phyloP scores from a whole-genome alignment of 2,888 invertebrate genomes.

The Leucoptera coffeella region DNA sequence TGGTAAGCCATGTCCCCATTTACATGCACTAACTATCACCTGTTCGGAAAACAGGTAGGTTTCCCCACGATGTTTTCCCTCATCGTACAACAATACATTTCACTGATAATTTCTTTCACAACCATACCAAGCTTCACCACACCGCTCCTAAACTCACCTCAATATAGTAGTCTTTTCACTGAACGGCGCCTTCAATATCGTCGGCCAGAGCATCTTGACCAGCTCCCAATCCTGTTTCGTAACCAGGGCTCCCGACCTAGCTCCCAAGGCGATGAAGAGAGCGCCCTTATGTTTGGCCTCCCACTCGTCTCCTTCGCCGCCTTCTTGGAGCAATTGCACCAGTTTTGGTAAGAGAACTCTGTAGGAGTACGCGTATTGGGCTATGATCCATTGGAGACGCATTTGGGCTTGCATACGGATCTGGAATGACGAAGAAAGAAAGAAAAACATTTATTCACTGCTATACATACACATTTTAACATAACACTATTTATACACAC shows the following conservation, averaged over 20 bases:
- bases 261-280: constrained; percentile 68
- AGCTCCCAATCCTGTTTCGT: constrained; percentile 73
- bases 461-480: too few relatives aligned
- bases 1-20: too few relatives aligned
- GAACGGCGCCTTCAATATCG: constrained; percentile 67
- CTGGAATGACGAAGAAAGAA: too few relatives aligned
- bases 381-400: constrained; percentile 57
- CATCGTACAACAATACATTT: too few relatives aligned
- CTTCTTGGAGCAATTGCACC: constrained; percentile 48
- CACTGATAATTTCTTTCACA: too few relatives aligned
- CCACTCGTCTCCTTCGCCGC: constrained; percentile 41
- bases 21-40: too few relatives aligned
- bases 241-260: constrained; percentile 57
- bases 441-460: too few relatives aligned
- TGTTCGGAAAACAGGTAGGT: too few relatives aligned
- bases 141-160: constrained; percentile 14
- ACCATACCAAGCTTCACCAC: too few relatives aligned
- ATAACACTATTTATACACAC: too few relatives aligned
- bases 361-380: constrained; percentile 66
- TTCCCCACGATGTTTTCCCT: too few relatives aligned
- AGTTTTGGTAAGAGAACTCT: constrained; percentile 58
- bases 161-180: constrained; percentile 83
- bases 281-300: constrained; percentile 57
- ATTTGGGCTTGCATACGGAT: constrained; percentile 63
- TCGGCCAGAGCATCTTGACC: constrained; percentile 68